Percentiles rank a stretch among this genome's conserved stretches.
Evolutionary conservation across 2,113 vertebrate genomes (phyloP).

Genomic region (Perccottus glenii): DNA sequence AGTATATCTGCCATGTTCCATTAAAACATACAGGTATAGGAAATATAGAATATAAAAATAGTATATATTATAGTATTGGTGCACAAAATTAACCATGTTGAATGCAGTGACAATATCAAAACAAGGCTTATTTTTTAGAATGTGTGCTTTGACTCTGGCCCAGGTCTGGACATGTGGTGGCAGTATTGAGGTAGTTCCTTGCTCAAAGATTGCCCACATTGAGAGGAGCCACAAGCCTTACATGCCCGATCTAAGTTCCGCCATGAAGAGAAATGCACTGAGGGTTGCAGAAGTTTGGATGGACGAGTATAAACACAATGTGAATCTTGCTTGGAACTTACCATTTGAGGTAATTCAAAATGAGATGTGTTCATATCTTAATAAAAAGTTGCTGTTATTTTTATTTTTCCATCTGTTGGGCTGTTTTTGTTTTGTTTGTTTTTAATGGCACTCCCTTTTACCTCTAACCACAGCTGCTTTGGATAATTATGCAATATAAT

Average conservation of each 20-base stretch:
- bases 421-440: neutral
- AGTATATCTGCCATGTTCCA: too few species aligned
- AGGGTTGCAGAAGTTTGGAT: constrained; percentile 82
- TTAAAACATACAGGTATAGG: too few species aligned
- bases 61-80: too few species aligned
- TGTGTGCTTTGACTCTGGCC: neutral
- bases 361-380: neutral
- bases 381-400: too few species aligned
- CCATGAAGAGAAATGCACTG: constrained; percentile 77
- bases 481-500: neutral
- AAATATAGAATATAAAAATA: too few species aligned
- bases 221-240: constrained; percentile 83
- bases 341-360: constrained; percentile 71
- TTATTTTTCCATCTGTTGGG: too few species aligned
- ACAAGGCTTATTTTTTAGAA: neutral
- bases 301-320: constrained; percentile 82
- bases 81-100: too few species aligned
- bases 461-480: neutral
- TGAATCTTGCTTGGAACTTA: constrained; percentile 81
- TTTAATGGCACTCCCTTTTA: neutral
- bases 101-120: too few species aligned
- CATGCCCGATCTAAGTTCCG: constrained; percentile 45
- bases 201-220: constrained; percentile 79
- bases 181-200: constrained; percentile 82
- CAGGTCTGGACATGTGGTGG: constrained; percentile 85